Evolutionary conservation across 2,888 invertebrate species (phyloP), one percentile per base, ranked within the genome.

Genomic region (Eupithecia centaureata): DNA sequence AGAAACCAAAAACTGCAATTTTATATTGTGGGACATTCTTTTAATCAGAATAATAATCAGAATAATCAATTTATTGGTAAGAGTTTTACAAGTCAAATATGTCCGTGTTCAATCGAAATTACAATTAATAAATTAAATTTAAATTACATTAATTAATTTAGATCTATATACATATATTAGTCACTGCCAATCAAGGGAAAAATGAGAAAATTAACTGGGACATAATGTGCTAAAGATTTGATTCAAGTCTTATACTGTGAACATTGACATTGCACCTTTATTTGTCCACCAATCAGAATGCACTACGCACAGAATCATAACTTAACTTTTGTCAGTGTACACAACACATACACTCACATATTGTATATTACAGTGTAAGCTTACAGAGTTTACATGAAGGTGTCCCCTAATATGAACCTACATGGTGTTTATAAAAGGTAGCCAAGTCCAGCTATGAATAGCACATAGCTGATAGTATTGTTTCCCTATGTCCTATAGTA

Each of bases 221-320:
- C 8, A 51, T 25, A 25, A 25, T 52, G 18, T 5, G 5, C 18
- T 22, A 10, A 10, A 5, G 22, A 25, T 51, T 13, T 12, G 10
- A 27, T 27, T n/a, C 12, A 27, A 52, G 52, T 27, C 52, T 52
- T 52, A 15, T 52, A 52, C 27, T 27, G 27, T 52, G 27, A 27
- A 27, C 52, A 52, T 27, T 27, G 27, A 15, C 52, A 52, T 52
- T 52, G 52, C 52, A 52, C 52, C 52, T 52, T 15, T 27, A 42
- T 10, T 18, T 10, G 42, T 42, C 18, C 25, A 52, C 27, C 15
- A 1, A 7, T 52, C 47, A 12, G 18, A 42, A 18, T 10, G 25
- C 51, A 52, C 22, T 52, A 25, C 51, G 25, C 27, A 18, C 52
- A 1, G 5, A 52, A 52, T 52, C 1, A 52, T 52, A 18, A 27